phyloP scores from a whole-genome alignment of 2,888 invertebrate species.

The Hydrotaea cyrtoneurina region DNA sequence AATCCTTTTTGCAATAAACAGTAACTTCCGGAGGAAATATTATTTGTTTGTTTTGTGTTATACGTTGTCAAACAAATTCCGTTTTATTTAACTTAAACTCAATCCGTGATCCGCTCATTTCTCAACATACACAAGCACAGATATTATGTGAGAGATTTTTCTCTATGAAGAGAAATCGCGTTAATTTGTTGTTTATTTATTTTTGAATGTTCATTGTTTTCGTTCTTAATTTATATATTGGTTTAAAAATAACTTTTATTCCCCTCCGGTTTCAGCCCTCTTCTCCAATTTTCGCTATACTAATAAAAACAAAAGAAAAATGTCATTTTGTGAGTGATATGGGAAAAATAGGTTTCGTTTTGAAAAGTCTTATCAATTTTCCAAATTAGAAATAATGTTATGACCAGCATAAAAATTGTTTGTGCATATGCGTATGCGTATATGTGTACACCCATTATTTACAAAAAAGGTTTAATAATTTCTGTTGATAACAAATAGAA shows the following conservation, averaged over 20 bases:
- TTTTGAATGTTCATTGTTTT: slow-evolving; percentile 15
- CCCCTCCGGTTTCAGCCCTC: slow-evolving; percentile 27
- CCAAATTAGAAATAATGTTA: neutral
- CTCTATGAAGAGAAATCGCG: slow-evolving; percentile 13
- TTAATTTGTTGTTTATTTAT: slow-evolving; percentile 22
- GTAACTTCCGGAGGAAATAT: too few species aligned
- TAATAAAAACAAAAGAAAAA: slow-evolving; percentile 13
- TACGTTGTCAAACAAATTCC: too few species aligned
- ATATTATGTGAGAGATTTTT: neutral
- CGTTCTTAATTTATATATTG: slow-evolving; percentile 48
- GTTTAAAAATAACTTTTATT: slow-evolving; percentile 58
- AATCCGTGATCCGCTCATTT: too few species aligned
- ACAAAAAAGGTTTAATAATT: neutral
- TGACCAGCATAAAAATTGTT: too few species aligned
- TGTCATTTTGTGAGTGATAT: neutral
- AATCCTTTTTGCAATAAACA: too few species aligned
- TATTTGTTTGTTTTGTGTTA: too few species aligned
- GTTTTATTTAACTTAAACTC: too few species aligned
- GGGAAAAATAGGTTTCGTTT: slow-evolving; percentile 7
- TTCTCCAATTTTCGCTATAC: neutral
- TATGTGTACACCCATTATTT: neutral
- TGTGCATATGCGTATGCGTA: neutral
- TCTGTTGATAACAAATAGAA: neutral
- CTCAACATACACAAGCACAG: too few species aligned
- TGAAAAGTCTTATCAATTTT: slow-evolving; percentile 6